Evolutionary conservation across 2,797 vertebrate species (phyloP), one percentile per base, ranked within the genome.

Genomic region (Sebastes variabilis): DNA sequence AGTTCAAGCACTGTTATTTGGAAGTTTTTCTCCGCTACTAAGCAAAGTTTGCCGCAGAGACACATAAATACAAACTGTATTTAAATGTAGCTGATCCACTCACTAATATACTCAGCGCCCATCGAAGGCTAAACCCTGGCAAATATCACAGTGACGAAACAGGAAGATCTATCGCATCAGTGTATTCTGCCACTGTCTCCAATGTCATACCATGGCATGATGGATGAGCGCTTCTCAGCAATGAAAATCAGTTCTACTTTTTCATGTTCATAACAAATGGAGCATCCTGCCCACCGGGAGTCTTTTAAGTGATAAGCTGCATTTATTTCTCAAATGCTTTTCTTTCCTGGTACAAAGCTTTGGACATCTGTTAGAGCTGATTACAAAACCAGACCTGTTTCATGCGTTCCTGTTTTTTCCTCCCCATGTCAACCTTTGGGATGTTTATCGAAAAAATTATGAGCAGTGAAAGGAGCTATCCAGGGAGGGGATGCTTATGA

Each of bases 231-330:
- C 56, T 60, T 82, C 74, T 72, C 55, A 59, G 77, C 85, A 65
- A 75, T 82, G 66, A 88, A 82, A 87, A 85, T 75, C 55, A 1
- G 32, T 59, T 88, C n/a, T 18, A 60, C 66, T 82, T 66, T 90
- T 81, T 88, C 80, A 80, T 79, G 66, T 81, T 83, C 60, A 76
- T 38, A 83, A 88, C 79, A 87, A 93, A 90, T 81, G 77, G 61
- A 80, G 77, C 80, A 61, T 88, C 83, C 20, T 75, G 73, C 77
- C 87, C 88, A 75, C 66, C 24, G 81, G 89, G 87, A 92, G 75
- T 62, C 78, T 88, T 93, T 91, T 78, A 86, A 84, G 83, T 77
- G 89, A 93, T 92, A 92, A 93, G 89, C 85, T 88, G 86, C 88
- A 80, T 92, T 91, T 86, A 91, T 93, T 93, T 91, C 79, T 79